Percentiles rank a stretch among this genome's conserved stretches.
phyloP scores from a whole-genome alignment of 2,888 invertebrate genomes.

The Leptinotarsa peninsularis region DNA sequence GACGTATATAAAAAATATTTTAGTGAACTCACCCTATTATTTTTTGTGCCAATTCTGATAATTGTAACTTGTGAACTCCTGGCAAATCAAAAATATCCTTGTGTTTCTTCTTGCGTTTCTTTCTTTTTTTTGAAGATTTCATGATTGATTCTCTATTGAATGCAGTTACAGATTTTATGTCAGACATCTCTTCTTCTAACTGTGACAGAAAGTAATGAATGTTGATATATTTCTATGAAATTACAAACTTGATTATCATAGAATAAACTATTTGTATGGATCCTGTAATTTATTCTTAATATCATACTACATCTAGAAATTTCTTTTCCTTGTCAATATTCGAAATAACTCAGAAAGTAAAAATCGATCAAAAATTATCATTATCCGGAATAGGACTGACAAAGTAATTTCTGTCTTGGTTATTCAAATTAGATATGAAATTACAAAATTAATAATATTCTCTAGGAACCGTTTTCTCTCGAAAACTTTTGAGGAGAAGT shows the following conservation, averaged over 20 bases:
- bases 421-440: no score
- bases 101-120: constrained; percentile 42
- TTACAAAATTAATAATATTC: no score
- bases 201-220: neutral
- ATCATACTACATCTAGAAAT: no score
- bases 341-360: no score
- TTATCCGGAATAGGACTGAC: no score
- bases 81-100: constrained; percentile 67
- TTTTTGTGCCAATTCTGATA: constrained; percentile 72
- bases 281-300: no score
- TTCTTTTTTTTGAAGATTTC: constrained; percentile 33
- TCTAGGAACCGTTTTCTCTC: no score
- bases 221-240: neutral
- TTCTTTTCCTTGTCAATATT: no score
- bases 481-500: no score
- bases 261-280: no score
- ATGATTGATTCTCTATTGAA: neutral
- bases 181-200: constrained; percentile 25
- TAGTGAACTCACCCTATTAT: constrained; percentile 67
- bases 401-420: no score
- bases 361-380: no score
- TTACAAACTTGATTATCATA: neutral
- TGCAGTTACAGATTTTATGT: neutral
- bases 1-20: neutral
- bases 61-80: constrained; percentile 69